Conservation (phyloP, 2,888 invertebrate genomes). For the Resseliella maxima region DNA sequence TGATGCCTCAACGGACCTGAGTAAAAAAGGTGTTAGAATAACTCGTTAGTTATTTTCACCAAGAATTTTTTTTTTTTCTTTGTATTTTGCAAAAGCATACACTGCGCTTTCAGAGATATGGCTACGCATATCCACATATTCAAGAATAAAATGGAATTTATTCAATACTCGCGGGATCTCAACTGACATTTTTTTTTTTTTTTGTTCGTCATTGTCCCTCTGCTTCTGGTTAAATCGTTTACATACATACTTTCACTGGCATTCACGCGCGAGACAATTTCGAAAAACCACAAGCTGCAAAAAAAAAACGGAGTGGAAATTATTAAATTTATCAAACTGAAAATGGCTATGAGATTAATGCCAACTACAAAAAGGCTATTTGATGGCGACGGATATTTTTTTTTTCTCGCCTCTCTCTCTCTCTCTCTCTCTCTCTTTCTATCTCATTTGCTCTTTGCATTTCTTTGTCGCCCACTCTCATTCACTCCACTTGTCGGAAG, state of each 20-base stretch:
- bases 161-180: conserved; percentile 27
- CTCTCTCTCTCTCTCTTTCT: no score
- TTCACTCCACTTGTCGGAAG: no score
- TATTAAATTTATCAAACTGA: conserved; percentile 35
- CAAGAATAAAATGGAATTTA: conserved; percentile 5
- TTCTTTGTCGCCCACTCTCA: no score
- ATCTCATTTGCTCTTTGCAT: no score
- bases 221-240: neutral
- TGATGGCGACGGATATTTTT: neutral
- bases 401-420: neutral
- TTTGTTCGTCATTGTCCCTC: neutral
- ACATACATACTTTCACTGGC: neutral
- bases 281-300: neutral
- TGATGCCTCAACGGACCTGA: neutral
- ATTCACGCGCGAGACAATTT: neutral
- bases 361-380: conserved; percentile 10
- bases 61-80: no score
- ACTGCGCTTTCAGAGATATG: neutral
- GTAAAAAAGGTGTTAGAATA: conserved; percentile 10
- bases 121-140: neutral
- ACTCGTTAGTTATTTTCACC: neutral
- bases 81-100: neutral
- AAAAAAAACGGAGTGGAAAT: neutral
- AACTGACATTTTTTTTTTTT: neutral
- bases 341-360: conserved; percentile 33